phyloP scores from a whole-genome alignment of 2,888 invertebrate species.

The Holacanthella duospinosa region DNA sequence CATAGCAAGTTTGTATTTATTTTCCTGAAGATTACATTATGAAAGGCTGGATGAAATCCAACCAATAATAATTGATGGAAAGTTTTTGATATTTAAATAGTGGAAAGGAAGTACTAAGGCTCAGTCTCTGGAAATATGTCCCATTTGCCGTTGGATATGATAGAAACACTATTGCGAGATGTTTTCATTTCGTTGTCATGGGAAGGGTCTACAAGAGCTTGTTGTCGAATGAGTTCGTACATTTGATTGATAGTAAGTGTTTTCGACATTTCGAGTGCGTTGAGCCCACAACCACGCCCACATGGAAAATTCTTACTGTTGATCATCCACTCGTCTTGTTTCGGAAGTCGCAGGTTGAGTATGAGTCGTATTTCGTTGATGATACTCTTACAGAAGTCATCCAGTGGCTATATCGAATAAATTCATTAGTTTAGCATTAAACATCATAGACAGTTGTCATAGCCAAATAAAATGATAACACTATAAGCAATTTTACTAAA shows the following conservation, averaged over 20 bases:
- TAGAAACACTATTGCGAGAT: not conserved
- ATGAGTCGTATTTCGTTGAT: slow-evolving; percentile 20
- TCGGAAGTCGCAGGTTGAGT: not conserved
- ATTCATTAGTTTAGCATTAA: no score
- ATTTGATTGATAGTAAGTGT: not conserved
- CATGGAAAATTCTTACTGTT: not conserved
- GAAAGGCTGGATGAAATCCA: no score
- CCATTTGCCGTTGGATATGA: not conserved
- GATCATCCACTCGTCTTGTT: not conserved
- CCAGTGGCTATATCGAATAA: slow-evolving; percentile 29
- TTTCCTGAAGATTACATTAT: no score
- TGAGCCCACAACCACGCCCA: not conserved
- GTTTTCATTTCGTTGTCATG: not conserved
- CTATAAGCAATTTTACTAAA: no score
- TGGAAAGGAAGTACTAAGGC: no score
- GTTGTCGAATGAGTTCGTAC: not conserved
- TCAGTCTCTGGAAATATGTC: not conserved
- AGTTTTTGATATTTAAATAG: no score
- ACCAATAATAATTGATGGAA: no score
- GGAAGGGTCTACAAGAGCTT: not conserved
- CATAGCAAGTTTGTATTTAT: no score
- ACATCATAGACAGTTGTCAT: no score
- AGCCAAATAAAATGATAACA: no score
- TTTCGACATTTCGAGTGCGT: not conserved
- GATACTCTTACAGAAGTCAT: slow-evolving; percentile 29